A percentile compares a stretch with the other conserved stretches of the same genome.
Conservation (phyloP, 2,797 vertebrate genomes). For the Neosilurus hyrtlii region DNA sequence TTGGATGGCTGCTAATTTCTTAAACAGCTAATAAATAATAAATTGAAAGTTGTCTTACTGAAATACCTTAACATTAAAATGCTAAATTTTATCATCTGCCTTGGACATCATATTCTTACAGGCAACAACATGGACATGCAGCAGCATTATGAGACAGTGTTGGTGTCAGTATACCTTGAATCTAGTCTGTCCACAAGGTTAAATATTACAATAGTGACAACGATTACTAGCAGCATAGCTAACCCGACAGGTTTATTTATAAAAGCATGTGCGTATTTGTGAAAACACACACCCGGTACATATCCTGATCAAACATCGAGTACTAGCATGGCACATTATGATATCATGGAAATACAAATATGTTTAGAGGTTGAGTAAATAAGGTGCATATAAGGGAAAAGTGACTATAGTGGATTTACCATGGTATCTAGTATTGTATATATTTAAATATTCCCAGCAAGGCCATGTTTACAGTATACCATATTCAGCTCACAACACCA, state of each 20-base stretch:
- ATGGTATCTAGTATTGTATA: neutral
- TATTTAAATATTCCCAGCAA: neutral
- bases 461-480: neutral
- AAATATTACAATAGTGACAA: neutral
- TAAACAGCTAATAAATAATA: too few relatives aligned
- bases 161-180: neutral
- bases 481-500: neutral
- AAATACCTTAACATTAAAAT: too few relatives aligned
- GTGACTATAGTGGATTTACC: neutral
- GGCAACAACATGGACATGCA: too few relatives aligned
- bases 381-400: neutral
- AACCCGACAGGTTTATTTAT: neutral
- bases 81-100: too few relatives aligned
- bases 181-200: too few relatives aligned
- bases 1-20: too few relatives aligned
- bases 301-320: neutral
- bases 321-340: neutral
- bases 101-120: too few relatives aligned
- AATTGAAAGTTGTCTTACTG: too few relatives aligned
- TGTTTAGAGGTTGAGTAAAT: neutral
- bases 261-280: neutral
- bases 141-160: neutral
- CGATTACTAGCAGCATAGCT: neutral
- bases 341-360: neutral
- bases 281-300: neutral